Base-by-base conservation (phyloP, 1,140 invertebrate species). In the Drosophila triauraria region DNA sequence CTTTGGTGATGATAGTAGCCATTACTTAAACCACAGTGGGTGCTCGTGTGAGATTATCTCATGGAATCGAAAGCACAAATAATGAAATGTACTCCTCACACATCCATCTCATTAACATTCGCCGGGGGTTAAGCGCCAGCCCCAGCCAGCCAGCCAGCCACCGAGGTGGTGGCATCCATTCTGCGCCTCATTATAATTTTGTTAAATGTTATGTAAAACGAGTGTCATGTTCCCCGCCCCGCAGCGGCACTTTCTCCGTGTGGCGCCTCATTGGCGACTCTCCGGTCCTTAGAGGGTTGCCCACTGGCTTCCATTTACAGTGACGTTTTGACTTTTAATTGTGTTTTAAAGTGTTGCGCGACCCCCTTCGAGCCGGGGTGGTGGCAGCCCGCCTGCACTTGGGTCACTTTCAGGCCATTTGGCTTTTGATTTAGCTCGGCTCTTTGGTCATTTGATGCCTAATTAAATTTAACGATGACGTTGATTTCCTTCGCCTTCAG, bases 381-480 rank as follows among this genome's bases (percentile, higher is more conserved):
- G n/a, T 54, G 43, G 43, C 7, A 43, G 51, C 27, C 61, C 43
- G 50, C 59, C 40, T 59, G 50, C 65, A 54, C 61, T 82, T 60
- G 70, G 76, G 60, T 75, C 68, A 57, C 69, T 78, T 88, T 88
- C 84, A 85, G 82, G 70, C 72, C 82, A 91, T 84, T 91, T 87
- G 72, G 60, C 60, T 87, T 83, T 86, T 90, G 88, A 91, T 91
- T 91, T 81, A 91, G 78, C 71, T 70, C 59, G 71, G 48, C 59
- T 70, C 48, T 78, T 75, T 68, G 75, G 90, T 84, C 75, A 91
- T 90, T 90, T 91, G 90, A 91, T 84, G 90, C 85, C 85, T 91
- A 91, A 91, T 91, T 91, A 91, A 91, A 90, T 90, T 82, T 91
- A 91, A 91, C 90, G 90, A 91, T 79, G 79, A 82, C 79, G 81